Base-by-base conservation (phyloP, 2,888 invertebrate species). In the Syrphus vitripennis region DNA sequence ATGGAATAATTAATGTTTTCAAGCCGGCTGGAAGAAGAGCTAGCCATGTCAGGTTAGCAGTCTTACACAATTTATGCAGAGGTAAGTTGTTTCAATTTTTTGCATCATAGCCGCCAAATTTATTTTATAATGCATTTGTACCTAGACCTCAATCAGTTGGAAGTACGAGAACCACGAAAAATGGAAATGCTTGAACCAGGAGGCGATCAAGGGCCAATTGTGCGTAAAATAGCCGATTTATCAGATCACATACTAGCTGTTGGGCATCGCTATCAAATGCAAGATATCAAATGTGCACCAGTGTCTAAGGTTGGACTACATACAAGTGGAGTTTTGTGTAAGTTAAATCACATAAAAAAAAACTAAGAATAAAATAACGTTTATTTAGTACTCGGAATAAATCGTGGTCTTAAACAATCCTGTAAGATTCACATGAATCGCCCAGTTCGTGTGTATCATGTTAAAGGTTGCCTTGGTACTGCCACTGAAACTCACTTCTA, bases 1-100 rank as follows among this genome's bases (percentile, higher is more conserved):
- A 95, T 92, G 97, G 97, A 29, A 90, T 97, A 7, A 93, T 97
- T 82, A 96, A 96, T 91, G 93, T 97, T 14, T 97, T 96, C 89
- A 98, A 98, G 91, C 97, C 97, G 14, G 91, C 95, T 0, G 94
- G 94, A 69, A 93, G 95, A 40, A 92, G 94, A 50, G 91, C 94
- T 0, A 90, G 90, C 21, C 93, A 93, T 89, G 92, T 96, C 0
- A 93, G 94, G 89, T 92, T 93, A 63, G 94, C 94, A 3, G 92
- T 97, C 55, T 91, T 94, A 83, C 90, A 93, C 45, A 95, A 96
- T 90, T 90, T 97, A 78, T 95, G 95, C 90, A 93, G 93, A 94
- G 96, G 97, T 96, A 93, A 93, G 91, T 21, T 53, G 16, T 19
- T 50, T 16, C 42, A 42, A 0, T 7, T 12, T 21, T 4, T 0